Evolutionary conservation across 1,140 invertebrate genomes (phyloP), one percentile per base, ranked within the genome.

Genomic region (Metopolophium dirhodum): DNA sequence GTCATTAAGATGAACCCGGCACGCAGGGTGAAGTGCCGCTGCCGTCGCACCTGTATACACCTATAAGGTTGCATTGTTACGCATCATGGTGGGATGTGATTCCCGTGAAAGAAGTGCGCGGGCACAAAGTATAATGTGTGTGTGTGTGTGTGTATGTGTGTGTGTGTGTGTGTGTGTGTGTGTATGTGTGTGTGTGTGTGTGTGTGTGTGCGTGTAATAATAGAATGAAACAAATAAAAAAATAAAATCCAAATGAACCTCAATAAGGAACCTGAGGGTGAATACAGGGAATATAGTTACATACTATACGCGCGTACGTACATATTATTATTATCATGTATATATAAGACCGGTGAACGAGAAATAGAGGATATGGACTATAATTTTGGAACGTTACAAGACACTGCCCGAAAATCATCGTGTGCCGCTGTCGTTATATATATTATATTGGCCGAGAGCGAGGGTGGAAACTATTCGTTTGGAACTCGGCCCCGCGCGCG

Each of bases 381-480:
- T 90, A 92, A 92, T 92, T 92, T 92, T 1, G 88, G 37, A 35
- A 89, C 49, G 18, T 90, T 37, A 20, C 51, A 41, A 85, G 77
- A 92, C 85, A 85, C 41, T 37, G 47, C 90, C 26, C n/a, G 90
- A 77, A 49, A 82, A 91, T 91, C 90, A 83, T 91, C 68, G 68
- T 83, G 47, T 54, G 47, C 91, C n/a, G 68, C 68, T 37, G 35
- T 91, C 90, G 61, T 91, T 91, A 23, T 45, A 68, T 88, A 47
- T 51, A 88, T 49, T 88, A 49, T 41, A 45, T 45, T 14, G 68
- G 77, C 49, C 77, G 91, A 51, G 23, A 92, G 68, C 61, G 61
- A 83, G 91, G 91, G 91, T 92, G 47, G 82, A 92, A 92, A 92
- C 82, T 85, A 85, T 90, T 90, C 77, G 91, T 82, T 91, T 20